phyloP scores from a whole-genome alignment of 2,888 invertebrate species.

The Metallyticus violacea region DNA sequence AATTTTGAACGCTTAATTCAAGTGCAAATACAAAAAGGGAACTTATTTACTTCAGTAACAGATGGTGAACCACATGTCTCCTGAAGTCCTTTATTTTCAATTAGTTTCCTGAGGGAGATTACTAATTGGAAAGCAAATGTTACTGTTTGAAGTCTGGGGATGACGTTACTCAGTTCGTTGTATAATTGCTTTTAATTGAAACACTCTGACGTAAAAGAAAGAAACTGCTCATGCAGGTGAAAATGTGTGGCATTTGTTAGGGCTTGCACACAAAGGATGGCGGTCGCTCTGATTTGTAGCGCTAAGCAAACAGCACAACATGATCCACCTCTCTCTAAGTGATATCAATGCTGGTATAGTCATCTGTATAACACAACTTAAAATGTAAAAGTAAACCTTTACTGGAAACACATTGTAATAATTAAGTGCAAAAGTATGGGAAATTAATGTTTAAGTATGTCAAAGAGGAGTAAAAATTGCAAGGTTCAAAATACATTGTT shows the following conservation, averaged over 20 bases:
- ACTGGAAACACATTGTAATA: too few species aligned
- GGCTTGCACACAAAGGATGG: neutral
- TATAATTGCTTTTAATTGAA: neutral
- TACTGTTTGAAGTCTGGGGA: neutral
- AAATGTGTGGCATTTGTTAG: neutral
- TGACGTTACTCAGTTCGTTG: neutral
- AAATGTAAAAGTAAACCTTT: too few species aligned
- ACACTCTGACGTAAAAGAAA: neutral
- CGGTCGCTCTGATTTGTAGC: neutral
- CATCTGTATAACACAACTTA: too few species aligned
- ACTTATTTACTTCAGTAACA: neutral
- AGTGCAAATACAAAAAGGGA: too few species aligned
- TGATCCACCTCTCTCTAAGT: neutral
- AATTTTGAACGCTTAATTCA: too few species aligned
- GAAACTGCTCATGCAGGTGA: neutral
- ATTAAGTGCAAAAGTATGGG: too few species aligned
- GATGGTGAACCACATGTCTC: neutral
- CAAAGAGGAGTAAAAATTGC: too few species aligned
- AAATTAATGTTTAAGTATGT: too few species aligned
- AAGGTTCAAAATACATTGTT: too few species aligned
- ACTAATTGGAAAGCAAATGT: neutral
- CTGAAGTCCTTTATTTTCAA: neutral
- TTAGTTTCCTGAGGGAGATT: neutral
- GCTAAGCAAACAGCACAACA: neutral
- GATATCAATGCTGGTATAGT: too few species aligned